Percentiles rank a stretch among this genome's conserved stretches.
Conservation (phyloP, 2,888 invertebrate genomes). For the Protodeltote pygarga region DNA sequence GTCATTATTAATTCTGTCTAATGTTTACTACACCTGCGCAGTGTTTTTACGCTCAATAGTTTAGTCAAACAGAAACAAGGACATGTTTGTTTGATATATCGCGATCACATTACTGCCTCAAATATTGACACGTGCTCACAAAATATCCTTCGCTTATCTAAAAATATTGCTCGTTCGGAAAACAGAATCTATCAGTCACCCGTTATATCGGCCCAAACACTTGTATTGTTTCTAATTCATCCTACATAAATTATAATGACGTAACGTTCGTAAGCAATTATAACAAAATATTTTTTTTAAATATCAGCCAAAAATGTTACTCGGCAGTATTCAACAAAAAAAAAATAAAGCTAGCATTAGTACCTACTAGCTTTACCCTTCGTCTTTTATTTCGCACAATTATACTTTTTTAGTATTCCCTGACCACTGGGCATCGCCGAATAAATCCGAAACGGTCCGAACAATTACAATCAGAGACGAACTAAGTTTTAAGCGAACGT, state of each 20-base stretch:
- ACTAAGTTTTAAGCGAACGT: conserved; percentile 4
- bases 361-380: no score
- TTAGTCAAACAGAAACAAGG: conserved; percentile 21
- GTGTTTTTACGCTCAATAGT: conserved; percentile 28
- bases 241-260: no score
- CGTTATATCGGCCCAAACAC: no score
- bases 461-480: no score
- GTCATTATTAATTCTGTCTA: not conserved
- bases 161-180: not conserved
- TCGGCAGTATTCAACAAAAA: not conserved
- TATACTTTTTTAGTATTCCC: conserved; percentile 2
- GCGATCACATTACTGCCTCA: conserved; percentile 8
- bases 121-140: conserved; percentile 4
- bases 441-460: no score
- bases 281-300: no score
- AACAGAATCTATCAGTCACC: no score
- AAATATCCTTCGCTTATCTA: not conserved
- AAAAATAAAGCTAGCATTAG: conserved; percentile 5
- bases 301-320: no score
- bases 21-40: not conserved
- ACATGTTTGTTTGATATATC: conserved; percentile 17
- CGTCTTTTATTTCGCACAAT: conserved; percentile 5
- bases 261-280: no score
- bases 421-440: not conserved
- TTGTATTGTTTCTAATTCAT: no score